These are phyloP conservation scores for Cygnus atratus DNA, from an alignment of 2,113 vertebrate species.

Conservation along the genomic window DNA sequence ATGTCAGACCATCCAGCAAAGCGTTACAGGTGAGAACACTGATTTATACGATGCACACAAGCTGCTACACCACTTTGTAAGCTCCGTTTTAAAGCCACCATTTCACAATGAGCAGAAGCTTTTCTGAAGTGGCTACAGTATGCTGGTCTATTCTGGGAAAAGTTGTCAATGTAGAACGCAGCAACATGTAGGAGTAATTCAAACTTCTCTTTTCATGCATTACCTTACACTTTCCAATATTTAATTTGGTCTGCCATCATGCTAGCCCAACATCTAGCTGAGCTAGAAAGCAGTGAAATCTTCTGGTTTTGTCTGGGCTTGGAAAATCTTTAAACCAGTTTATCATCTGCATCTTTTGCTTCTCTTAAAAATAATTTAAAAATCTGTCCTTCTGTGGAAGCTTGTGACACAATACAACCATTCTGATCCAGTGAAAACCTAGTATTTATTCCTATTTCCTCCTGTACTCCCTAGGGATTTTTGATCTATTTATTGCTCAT, in stretches of 20 bases:
- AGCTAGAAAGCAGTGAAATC: conserved; percentile 12
- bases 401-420: background rate
- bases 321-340: conserved; percentile 9
- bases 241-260: conserved; percentile 28
- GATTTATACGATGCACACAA: background rate
- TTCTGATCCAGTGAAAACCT: background rate
- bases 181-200: conserved; percentile 37
- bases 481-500: conserved; percentile 49
- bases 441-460: conserved; percentile 25
- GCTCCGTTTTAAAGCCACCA: background rate
- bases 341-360: conserved; percentile 20
- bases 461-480: background rate
- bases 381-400: background rate
- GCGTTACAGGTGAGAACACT: background rate
- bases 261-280: conserved; percentile 4
- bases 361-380: background rate
- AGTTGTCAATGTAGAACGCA: conserved; percentile 50
- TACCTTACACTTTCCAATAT: conserved; percentile 42
- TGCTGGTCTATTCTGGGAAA: conserved; percentile 13
- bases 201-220: conserved; percentile 1
- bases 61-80: background rate
- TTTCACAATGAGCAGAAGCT: conserved; percentile 21
- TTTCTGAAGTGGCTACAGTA: conserved; percentile 40
- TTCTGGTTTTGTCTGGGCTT: conserved; percentile 14
- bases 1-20: background rate